These are phyloP conservation scores for Scarus forsteni DNA, from an alignment of 2,797 vertebrate species.

Conservation along the genomic window DNA sequence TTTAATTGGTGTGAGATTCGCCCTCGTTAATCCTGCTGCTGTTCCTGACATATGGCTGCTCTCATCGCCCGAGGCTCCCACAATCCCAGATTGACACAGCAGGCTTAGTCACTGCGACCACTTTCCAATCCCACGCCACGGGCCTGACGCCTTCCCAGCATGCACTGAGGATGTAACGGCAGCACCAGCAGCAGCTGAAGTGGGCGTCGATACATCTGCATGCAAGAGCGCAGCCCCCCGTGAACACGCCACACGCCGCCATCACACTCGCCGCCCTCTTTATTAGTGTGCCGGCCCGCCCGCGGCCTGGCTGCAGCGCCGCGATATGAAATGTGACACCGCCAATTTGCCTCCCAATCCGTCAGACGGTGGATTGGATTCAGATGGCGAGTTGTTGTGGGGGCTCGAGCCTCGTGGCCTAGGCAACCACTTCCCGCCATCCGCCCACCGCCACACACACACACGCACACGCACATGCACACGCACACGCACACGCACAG, in stretches of 20 bases:
- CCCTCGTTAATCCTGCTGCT: slow-evolving; percentile 18
- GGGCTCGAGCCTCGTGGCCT: slow-evolving; percentile 44
- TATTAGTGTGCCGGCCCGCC: slow-evolving; percentile 54
- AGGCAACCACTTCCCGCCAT: slow-evolving; percentile 31
- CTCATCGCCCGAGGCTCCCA: slow-evolving; percentile 45
- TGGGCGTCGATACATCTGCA: background rate
- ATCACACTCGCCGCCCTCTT: slow-evolving; percentile 23
- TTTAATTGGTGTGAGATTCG: background rate
- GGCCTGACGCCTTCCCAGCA: slow-evolving; percentile 19
- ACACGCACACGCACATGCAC: no score
- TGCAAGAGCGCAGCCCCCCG: background rate
- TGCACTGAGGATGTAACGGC: slow-evolving; percentile 49
- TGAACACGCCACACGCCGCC: background rate
- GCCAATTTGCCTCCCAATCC: slow-evolving; percentile 75
- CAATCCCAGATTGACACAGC: slow-evolving; percentile 48
- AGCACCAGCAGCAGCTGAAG: slow-evolving; percentile 32
- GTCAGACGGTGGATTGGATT: slow-evolving; percentile 66
- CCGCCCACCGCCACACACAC: slow-evolving; percentile 5
- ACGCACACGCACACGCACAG: slow-evolving; percentile 2
- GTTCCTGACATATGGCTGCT: slow-evolving; percentile 61
- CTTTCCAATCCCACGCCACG: slow-evolving; percentile 24
- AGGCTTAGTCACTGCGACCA: slow-evolving; percentile 47
- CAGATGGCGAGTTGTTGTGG: slow-evolving; percentile 30
- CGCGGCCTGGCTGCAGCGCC: slow-evolving; percentile 41
- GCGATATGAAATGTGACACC: slow-evolving; percentile 79